Evolutionary conservation across 2,888 invertebrate genomes (phyloP), one percentile per base, ranked within the genome.

Genomic region (Metalampra italica): DNA sequence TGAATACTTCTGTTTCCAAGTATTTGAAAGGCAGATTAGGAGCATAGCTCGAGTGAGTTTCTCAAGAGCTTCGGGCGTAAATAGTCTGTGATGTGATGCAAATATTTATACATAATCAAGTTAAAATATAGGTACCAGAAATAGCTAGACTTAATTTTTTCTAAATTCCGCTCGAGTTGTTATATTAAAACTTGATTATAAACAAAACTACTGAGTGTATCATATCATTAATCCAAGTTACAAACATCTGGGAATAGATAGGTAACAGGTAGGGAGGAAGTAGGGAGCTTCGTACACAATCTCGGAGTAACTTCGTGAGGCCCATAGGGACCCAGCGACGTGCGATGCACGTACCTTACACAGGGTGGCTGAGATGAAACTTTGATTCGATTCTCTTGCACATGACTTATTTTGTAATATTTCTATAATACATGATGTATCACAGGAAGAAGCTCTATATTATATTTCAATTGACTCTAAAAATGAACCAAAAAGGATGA

Each of bases 11-110:
- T 74, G 71, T 86, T 85, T 72, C 70, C 64, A 86, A 86, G 82
- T 83, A 86, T 88, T 85, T 86, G 83, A 84, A 87, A 85, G 83
- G 84, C 82, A 85, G 88, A 87, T 85, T 82, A 81, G 81, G 72
- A 76, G 74, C 80, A 78, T 77, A 78, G 80, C 78, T 81, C 68
- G 66, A 66, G 65, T 56, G 59, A 75, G 75, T 73, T 74, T 62
- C 70, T 66, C 63, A 62, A 71, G 65, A 71, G 66, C 66, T 62
- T 56, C 59, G 56, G 52, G 51, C 47, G 37, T 39, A 43, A 50
- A 54, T 51, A 55, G 56, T 53, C 55, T 56, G 58, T 66, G 66
- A 62, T 68, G 67, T 64, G 71, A 63, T 68, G 76, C 76, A 78
- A 79, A 82, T 80, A 80, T 78, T 83, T 82, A 69, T 72, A 71